Conservation (phyloP, 2,797 vertebrate genomes). For the Sebastes nivosus region DNA sequence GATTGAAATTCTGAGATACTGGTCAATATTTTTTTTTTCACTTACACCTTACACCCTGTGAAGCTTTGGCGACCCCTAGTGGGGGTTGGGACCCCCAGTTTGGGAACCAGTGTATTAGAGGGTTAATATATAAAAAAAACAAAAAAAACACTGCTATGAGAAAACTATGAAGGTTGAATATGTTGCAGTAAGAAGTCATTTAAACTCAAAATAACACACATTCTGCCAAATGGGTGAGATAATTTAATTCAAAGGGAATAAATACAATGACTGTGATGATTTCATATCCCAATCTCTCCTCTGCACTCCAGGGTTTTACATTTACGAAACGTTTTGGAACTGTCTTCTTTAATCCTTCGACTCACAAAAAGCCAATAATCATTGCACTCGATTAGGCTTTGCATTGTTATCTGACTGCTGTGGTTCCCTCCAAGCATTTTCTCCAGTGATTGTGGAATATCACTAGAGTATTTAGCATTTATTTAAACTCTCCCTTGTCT, state of each 20-base stretch:
- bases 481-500: not conserved
- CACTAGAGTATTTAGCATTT: not conserved
- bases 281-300: not conserved
- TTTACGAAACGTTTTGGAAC: not conserved
- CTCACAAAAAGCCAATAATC: not conserved
- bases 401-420: not conserved
- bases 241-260: not conserved
- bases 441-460: not conserved
- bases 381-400: not conserved
- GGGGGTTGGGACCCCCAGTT: no score
- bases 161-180: not conserved
- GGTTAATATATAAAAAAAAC: not conserved
- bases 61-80: no score
- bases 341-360: not conserved
- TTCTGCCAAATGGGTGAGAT: not conserved
- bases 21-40: no score
- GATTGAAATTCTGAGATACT: no score
- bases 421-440: not conserved
- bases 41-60: no score
- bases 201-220: not conserved
- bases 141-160: not conserved
- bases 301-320: not conserved
- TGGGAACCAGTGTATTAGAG: not conserved
- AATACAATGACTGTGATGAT: not conserved
- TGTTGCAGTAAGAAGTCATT: not conserved